A percentile compares a stretch with the other conserved stretches of the same genome.
phyloP scores from a whole-genome alignment of 2,888 invertebrate species.

The Anoncus sp. region DNA sequence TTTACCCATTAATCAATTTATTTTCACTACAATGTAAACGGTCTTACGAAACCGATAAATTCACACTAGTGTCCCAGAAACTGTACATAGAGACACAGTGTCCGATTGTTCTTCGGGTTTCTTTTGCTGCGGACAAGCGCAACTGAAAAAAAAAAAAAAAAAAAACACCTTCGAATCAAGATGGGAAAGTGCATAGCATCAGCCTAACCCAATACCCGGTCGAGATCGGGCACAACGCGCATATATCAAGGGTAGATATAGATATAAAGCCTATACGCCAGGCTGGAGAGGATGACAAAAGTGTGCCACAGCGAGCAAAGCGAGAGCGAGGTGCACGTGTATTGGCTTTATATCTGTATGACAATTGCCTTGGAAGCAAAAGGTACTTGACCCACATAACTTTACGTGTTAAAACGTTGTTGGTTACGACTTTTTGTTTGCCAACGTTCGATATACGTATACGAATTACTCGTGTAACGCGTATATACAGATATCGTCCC shows the following conservation, averaged over 20 bases:
- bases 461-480: constrained; percentile 1
- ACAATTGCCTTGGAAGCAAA: neutral
- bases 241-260: constrained; percentile 33
- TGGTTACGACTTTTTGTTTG: constrained; percentile 31
- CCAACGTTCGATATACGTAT: neutral
- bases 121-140: constrained; percentile 3
- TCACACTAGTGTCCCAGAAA: neutral
- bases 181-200: constrained; percentile 61
- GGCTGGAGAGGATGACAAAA: constrained; percentile 60
- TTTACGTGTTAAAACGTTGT: constrained; percentile 3
- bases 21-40: neutral
- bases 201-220: constrained; percentile 55
- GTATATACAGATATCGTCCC: constrained; percentile 31
- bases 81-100: neutral
- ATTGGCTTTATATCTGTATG: constrained; percentile 9
- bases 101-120: constrained; percentile 31
- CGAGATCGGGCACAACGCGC: constrained; percentile 49
- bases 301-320: constrained; percentile 60
- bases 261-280: neutral
- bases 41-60: neutral
- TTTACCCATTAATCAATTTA: neutral
- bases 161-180: constrained; percentile 43
- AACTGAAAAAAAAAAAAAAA: neutral
- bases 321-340: constrained; percentile 58
- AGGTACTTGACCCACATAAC: constrained; percentile 10